Conservation (phyloP, 2,797 vertebrate species). For the Miichthys miiuy region DNA sequence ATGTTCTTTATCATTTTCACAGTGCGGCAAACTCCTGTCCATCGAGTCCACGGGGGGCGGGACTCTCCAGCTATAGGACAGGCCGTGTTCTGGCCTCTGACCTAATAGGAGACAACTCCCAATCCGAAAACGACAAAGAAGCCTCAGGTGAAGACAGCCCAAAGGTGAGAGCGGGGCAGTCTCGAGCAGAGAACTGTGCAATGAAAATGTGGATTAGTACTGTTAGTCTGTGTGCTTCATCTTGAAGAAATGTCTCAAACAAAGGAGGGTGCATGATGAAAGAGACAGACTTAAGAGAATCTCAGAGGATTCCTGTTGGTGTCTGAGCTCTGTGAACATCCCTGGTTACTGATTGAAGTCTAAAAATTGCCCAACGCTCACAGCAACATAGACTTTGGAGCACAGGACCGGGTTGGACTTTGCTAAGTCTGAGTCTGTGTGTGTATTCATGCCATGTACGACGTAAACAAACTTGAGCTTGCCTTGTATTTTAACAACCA, state of each 20-base stretch:
- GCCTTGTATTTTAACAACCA: neutral
- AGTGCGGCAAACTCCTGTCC: constrained; percentile 99
- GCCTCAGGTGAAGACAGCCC: constrained; percentile 98
- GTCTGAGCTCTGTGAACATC: constrained; percentile 10
- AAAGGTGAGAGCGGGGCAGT: constrained; percentile 86
- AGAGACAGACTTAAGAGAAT: constrained; percentile 25
- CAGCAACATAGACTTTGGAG: constrained; percentile 60
- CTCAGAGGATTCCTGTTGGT: neutral
- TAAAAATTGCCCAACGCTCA: constrained; percentile 56
- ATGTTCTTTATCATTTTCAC: constrained; percentile 45
- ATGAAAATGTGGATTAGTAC: neutral
- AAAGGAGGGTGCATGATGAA: neutral
- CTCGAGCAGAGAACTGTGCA: neutral
- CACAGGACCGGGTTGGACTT: constrained; percentile 27
- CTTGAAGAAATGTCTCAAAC: neutral
- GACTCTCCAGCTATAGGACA: constrained; percentile 95
- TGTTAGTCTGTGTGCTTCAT: neutral
- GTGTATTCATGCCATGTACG: neutral
- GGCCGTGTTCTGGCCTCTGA: constrained; percentile 92
- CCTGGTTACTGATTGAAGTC: constrained; percentile 64
- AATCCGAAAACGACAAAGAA: constrained; percentile 97
- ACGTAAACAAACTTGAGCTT: neutral
- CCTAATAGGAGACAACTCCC: constrained; percentile 94
- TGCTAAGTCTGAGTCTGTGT: neutral
- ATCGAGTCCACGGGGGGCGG: constrained; percentile 96